phyloP scores from a whole-genome alignment of 2,113 vertebrate species.

The Microtus oregoni region DNA sequence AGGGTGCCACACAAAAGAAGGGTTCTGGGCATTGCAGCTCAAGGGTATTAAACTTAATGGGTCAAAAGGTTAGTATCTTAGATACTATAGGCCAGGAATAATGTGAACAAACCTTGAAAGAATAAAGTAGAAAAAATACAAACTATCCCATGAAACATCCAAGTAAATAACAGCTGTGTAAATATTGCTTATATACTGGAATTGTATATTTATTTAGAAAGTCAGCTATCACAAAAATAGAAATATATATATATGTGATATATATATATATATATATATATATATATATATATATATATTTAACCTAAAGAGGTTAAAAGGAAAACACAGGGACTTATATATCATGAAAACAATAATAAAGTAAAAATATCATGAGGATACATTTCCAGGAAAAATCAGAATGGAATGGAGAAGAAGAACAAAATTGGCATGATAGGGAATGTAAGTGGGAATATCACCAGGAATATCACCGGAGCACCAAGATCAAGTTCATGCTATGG shows the following conservation, averaged over 20 bases:
- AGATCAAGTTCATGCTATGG: not conserved
- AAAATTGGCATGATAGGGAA: not conserved
- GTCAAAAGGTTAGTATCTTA: not conserved
- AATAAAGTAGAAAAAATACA: not conserved
- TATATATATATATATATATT: too few species aligned
- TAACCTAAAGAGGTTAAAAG: not conserved
- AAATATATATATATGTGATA: not conserved
- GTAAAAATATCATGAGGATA: not conserved
- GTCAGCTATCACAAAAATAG: not conserved
- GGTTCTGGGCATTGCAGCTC: not conserved
- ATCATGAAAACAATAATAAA: not conserved
- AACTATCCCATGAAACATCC: not conserved
- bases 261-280: too few species aligned
- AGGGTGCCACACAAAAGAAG: not conserved
- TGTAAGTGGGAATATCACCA: accelerated
- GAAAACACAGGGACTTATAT: not conserved
- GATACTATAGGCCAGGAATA: not conserved
- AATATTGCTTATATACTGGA: not conserved
- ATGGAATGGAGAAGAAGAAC: too few species aligned
- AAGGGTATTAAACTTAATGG: not conserved
- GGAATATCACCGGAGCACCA: too few species aligned
- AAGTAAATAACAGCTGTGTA: not conserved
- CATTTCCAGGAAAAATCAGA: not conserved
- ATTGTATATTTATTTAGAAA: not conserved
- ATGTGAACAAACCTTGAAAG: not conserved